Percentiles rank a stretch among this genome's conserved stretches.
These are phyloP conservation scores for Rhyacophila evoluta DNA, from an alignment of 2,888 invertebrate genomes.

Conservation along the genomic window DNA sequence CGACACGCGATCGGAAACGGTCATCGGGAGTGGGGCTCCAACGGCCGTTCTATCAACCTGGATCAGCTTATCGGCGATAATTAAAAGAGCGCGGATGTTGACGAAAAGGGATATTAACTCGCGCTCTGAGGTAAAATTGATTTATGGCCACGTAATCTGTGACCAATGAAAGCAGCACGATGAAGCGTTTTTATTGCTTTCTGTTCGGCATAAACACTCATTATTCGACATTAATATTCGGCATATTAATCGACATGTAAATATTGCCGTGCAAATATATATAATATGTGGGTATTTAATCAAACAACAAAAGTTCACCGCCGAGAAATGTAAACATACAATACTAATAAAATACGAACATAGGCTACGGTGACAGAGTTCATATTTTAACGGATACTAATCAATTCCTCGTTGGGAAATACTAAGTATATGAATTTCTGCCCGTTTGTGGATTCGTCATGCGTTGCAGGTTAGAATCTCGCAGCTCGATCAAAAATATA, in stretches of 20 bases:
- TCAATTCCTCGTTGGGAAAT: no score
- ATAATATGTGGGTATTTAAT: no score
- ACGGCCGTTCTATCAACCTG: conserved; percentile 41
- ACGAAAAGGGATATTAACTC: conserved; percentile 43
- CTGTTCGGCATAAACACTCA: background rate
- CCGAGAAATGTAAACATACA: no score
- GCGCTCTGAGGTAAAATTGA: conserved; percentile 38
- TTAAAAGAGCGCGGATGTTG: conserved; percentile 45
- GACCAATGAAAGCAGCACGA: background rate
- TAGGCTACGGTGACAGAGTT: no score
- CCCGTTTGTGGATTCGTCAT: no score
- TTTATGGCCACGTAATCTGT: conserved; percentile 31
- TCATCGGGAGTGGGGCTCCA: background rate
- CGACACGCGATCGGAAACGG: background rate
- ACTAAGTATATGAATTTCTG: no score
- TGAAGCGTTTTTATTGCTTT: background rate
- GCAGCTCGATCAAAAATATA: no score
- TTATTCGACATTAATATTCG: background rate
- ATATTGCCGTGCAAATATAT: background rate
- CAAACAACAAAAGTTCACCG: no score
- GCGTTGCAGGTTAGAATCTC: no score
- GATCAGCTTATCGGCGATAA: conserved; percentile 47
- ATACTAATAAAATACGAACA: no score
- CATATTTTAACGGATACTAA: no score
- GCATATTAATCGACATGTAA: background rate